phyloP scores from a whole-genome alignment of 2,113 vertebrate species.

The Azemiops feae region DNA sequence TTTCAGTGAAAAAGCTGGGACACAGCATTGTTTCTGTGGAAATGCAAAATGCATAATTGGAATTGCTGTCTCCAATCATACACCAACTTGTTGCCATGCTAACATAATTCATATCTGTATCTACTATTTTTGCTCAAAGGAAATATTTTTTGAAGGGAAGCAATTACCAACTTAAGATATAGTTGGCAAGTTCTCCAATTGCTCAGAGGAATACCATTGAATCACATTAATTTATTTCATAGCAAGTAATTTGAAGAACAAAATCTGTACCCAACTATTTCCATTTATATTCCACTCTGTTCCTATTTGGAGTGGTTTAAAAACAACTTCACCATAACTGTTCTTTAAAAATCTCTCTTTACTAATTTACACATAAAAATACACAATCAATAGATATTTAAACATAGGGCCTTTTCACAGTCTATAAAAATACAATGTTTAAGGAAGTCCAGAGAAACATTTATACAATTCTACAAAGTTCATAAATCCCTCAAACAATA shows the following conservation, averaged over 20 bases:
- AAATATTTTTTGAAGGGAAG: slow-evolving; percentile 71
- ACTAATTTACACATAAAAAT: slow-evolving; percentile 78
- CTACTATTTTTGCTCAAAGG: slow-evolving; percentile 61
- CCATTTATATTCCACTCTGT: slow-evolving; percentile 24
- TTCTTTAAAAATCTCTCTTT: slow-evolving; percentile 78
- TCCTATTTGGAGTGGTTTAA: slow-evolving; percentile 44
- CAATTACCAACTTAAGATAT: slow-evolving; percentile 59
- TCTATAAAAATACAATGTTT: slow-evolving; percentile 90
- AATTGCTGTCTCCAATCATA: slow-evolving; percentile 37
- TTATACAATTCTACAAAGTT: slow-evolving; percentile 88
- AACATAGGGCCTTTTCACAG: slow-evolving; percentile 82
- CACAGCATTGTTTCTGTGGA: neutral
- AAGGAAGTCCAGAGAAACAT: slow-evolving; percentile 89
- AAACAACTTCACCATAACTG: slow-evolving; percentile 62
- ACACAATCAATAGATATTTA: slow-evolving; percentile 78
- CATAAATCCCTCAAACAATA: slow-evolving; percentile 87
- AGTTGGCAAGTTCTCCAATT: slow-evolving; percentile 43
- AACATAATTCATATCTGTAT: slow-evolving; percentile 65
- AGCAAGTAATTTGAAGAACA: neutral
- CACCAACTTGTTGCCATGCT: slow-evolving; percentile 49
- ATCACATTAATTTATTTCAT: neutral
- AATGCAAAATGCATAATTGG: neutral
- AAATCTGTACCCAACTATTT: neutral
- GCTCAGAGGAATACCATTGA: neutral
- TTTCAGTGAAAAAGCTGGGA: neutral